phyloP scores from a whole-genome alignment of 2,888 invertebrate genomes.

The Drosophila diplacantha region DNA sequence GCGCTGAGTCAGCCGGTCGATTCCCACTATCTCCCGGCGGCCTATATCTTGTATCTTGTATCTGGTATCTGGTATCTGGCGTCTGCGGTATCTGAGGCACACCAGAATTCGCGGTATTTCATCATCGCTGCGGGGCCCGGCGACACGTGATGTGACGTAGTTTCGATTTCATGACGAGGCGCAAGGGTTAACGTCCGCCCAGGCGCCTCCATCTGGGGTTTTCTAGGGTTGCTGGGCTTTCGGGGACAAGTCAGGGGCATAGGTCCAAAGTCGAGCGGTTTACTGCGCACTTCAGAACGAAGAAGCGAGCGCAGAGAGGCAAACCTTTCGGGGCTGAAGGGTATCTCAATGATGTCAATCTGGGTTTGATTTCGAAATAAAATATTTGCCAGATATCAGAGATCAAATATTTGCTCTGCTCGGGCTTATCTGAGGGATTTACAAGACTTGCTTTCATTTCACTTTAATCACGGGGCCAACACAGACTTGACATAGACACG shows the following conservation, averaged over 20 bases:
- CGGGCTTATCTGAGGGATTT: slow-evolving; percentile 1
- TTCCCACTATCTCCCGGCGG: slow-evolving; percentile 29
- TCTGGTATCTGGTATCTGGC: slow-evolving; percentile 24
- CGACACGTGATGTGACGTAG: slow-evolving; percentile 40
- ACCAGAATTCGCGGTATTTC: slow-evolving; percentile 20
- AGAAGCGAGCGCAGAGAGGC: neutral
- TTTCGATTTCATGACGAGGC: slow-evolving; percentile 25
- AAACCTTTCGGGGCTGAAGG: neutral
- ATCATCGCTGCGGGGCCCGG: slow-evolving; percentile 9
- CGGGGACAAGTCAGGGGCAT: neutral
- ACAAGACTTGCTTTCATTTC: neutral
- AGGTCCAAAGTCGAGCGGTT: neutral
- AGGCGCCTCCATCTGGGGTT: slow-evolving; percentile 1
- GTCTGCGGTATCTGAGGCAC: slow-evolving; percentile 13
- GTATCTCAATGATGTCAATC: neutral
- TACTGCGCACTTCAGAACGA: neutral
- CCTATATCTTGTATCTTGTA: slow-evolving; percentile 25
- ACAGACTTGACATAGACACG: slow-evolving; percentile 15
- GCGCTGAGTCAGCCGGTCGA: slow-evolving; percentile 43
- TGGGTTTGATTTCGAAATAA: neutral
- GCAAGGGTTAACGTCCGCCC: slow-evolving; percentile 17
- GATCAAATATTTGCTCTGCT: neutral
- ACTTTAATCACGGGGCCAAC: slow-evolving; percentile 9
- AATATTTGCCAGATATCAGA: neutral
- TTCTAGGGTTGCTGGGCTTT: neutral